Evolutionary conservation across 2,888 invertebrate genomes (phyloP), one percentile per base, ranked within the genome.

Genomic region (Slavum lentiscoides): DNA sequence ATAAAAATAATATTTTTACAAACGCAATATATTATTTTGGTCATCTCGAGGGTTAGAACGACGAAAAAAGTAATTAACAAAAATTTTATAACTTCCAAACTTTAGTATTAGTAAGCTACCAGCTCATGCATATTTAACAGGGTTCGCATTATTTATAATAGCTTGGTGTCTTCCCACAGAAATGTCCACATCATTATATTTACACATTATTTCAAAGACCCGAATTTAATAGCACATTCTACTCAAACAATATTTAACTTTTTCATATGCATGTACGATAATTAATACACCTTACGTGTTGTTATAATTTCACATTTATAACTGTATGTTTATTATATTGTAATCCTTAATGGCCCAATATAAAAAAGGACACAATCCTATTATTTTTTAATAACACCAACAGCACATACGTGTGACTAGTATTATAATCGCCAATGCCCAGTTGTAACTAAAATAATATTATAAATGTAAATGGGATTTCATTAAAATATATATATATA

Each of bases 111-210:
- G 55, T 70, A 17, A 13, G 11, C 49, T 49, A 49, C 13, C 49
- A 15, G 53, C 68, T 69, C 61, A 53, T 69, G 76, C 76, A 77
- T 77, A 77, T 75, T 75, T 69, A 77, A 77, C 49, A 67, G 69
- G 76, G 76, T 61, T 53, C 37, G 11, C 43, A 37, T 77, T 77
- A 69, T 62, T 30, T 30, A 69, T 69, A 77, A 77, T 69, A 69
- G 61, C 53, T 53, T 8, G 49, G 59, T 53, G 69, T 53, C 69
- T 69, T 21, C 69, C 37, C 61, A n/a, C 69, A 37, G 53, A 43
- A 61, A 77, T 59, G 21, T 43, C 49, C 58, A 67, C 53, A 68
- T 66, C 37, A 64, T 74, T 64, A 74, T 74, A 74, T 64, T 74
- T 66, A 66, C 21, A 66, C 37, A 53, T 66, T 55, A 37, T 74